Evolutionary conservation across 2,888 invertebrate species (phyloP).

Genomic region (Andrena haemorrhoa): DNA sequence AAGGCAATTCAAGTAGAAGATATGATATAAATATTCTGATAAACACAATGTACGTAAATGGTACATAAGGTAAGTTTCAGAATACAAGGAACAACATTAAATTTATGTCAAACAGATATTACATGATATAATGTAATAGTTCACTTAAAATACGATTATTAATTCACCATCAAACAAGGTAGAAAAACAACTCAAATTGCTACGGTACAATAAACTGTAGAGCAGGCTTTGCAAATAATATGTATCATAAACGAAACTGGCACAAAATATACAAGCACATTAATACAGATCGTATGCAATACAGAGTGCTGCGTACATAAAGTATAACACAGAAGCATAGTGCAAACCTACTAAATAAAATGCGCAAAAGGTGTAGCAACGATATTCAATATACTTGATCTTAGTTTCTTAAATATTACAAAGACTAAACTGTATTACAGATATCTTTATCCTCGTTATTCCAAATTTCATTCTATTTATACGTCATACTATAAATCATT

Average conservation of each 20-base stretch:
- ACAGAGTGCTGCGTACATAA: slow-evolving; percentile 29
- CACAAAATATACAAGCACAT: slow-evolving; percentile 29
- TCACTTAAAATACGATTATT: slow-evolving; percentile 11
- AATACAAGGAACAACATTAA: background rate
- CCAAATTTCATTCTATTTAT: background rate
- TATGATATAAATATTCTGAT: background rate
- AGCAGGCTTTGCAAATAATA: slow-evolving; percentile 19
- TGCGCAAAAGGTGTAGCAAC: slow-evolving; percentile 18
- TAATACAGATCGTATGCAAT: slow-evolving; percentile 39
- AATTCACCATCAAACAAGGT: slow-evolving; percentile 5
- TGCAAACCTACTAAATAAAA: slow-evolving; percentile 32
- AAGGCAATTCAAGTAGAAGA: background rate
- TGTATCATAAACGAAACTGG: slow-evolving; percentile 2
- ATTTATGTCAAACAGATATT: background rate
- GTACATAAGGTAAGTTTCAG: background rate
- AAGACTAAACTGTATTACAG: background rate
- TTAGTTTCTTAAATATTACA: slow-evolving; percentile 1
- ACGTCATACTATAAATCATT: background rate
- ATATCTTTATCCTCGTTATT: slow-evolving; percentile 6
- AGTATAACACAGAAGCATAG: slow-evolving; percentile 39
- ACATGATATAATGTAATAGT: slow-evolving; percentile 8
- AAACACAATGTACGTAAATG: background rate
- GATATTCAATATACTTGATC: slow-evolving; percentile 10
- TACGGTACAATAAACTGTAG: background rate
- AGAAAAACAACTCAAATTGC: slow-evolving; percentile 16